These are phyloP conservation scores for Channa striata DNA, from an alignment of 2,797 vertebrate genomes.

Conservation along the genomic window DNA sequence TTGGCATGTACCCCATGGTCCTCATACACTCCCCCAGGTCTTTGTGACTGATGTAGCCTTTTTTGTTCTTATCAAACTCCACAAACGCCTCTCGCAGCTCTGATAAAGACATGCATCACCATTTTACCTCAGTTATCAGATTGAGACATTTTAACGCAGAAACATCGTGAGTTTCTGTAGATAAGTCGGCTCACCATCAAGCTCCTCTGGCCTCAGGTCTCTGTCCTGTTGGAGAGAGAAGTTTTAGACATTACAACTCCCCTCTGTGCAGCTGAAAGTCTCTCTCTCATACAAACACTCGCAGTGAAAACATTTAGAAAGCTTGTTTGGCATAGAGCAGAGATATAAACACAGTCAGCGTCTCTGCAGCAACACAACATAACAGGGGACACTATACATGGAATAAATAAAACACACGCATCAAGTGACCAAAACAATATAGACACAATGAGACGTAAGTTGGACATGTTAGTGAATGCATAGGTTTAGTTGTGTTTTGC, in stretches of 20 bases:
- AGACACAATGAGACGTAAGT: too few relatives aligned
- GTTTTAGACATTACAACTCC: constrained; percentile 27
- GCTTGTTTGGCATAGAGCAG: constrained; percentile 9
- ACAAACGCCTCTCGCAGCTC: constrained; percentile 94
- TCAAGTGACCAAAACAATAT: not conserved
- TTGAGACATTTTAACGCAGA: not conserved
- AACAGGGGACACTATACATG: not conserved
- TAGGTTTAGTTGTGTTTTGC: too few relatives aligned
- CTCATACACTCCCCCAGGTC: constrained; percentile 98
- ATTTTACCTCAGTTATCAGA: not conserved
- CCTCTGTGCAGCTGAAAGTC: not conserved
- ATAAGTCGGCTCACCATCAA: constrained; percentile 78
- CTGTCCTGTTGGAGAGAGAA: constrained; percentile 78
- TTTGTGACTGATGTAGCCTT: constrained; percentile 91
- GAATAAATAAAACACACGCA: constrained; percentile 27
- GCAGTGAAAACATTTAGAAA: not conserved
- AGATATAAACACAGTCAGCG: constrained; percentile 11
- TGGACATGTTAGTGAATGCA: too few relatives aligned
- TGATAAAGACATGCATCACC: constrained; percentile 55
- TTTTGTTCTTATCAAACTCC: constrained; percentile 92
- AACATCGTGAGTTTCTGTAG: not conserved
- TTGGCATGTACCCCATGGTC: constrained; percentile 99
- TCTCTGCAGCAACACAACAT: not conserved
- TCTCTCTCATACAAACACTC: not conserved
- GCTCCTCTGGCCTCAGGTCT: constrained; percentile 84